phyloP scores from a whole-genome alignment of 1,140 invertebrate genomes.

The Brachionus sp. region DNA sequence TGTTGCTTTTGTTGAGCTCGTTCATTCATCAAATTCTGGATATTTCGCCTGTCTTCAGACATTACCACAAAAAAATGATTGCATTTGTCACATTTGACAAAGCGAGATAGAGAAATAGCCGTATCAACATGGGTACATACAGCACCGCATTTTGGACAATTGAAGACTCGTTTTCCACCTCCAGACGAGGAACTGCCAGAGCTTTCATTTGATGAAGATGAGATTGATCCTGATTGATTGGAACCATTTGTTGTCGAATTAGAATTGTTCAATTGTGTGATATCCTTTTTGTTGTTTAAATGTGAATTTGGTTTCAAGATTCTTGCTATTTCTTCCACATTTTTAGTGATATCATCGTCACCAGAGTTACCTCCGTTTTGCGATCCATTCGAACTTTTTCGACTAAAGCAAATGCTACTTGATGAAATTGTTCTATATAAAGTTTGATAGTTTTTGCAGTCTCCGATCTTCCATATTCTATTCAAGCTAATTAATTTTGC shows the following conservation, averaged over 20 bases:
- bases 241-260: neutral
- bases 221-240: neutral
- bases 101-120: conserved; percentile 84
- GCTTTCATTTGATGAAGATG: neutral
- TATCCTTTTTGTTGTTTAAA: neutral
- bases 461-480: conserved; percentile 1
- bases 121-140: conserved; percentile 92
- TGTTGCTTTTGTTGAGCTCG: conserved; percentile 2
- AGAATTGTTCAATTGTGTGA: neutral
- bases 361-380: neutral
- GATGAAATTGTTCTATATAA: neutral
- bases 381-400: neutral
- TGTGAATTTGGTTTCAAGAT: conserved; percentile 15
- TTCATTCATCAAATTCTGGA: neutral
- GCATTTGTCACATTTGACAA: conserved; percentile 96
- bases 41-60: conserved; percentile 64
- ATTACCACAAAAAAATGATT: conserved; percentile 96
- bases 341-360: conserved; percentile 10
- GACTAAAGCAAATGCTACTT: neutral
- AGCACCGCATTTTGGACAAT: conserved; percentile 88
- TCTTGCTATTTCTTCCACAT: conserved; percentile 4
- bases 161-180: conserved; percentile 12
- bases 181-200: neutral
- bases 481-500: conserved; percentile 22
- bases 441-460: neutral